Base-by-base conservation (phyloP, 2,797 vertebrate species). In the Perodicticus potto region DNA sequence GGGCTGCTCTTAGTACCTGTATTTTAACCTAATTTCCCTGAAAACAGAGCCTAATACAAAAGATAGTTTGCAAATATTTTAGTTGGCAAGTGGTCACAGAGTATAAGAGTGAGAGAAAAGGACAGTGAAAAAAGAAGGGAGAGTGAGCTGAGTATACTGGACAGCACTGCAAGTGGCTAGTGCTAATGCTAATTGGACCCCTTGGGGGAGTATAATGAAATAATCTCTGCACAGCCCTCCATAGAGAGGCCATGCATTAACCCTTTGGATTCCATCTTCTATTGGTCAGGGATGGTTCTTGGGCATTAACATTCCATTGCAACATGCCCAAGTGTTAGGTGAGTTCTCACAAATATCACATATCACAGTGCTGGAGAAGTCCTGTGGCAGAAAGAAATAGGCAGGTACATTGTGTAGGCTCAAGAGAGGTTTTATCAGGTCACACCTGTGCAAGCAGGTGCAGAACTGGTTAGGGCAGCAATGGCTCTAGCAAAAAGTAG, bases 1-100 rank as follows among this genome's bases (percentile, higher is more conserved):
- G 17, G 11, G 23, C 9, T 84, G 4, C 22, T 45, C 22, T 53
- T 80, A 27, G 10, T 43, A 55, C 4, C 5, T 87, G 25, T 72
- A 3, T 94, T 94, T 95, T 88, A 85, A 77, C 13, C n/a, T 94
- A 16, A 2, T 40, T 90, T 96, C 34, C 72, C 7, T 22, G 11
- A 85, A 92, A 43, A 69, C 2, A 53, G n/a, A 92, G 23, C 13
- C 57, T 32, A 55, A 89, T 53, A 23, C 37, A 78, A 69, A 77
- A 2, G 22, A 0, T 49, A 59, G 4, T n/a, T 72, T 69, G 22
- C 29, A 65, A 16, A 10, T 49, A 34, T 43, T 61, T 92, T 17
- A 78, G 34, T 67, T 89, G 61, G 10, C 65, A 92, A 65, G 34
- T 61, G 7, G 61, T 61, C 32, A 57, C 29, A 8, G 34, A 72